Conservation (phyloP, 2,888 invertebrate species). For the Harpagoxenus sublaevis region DNA sequence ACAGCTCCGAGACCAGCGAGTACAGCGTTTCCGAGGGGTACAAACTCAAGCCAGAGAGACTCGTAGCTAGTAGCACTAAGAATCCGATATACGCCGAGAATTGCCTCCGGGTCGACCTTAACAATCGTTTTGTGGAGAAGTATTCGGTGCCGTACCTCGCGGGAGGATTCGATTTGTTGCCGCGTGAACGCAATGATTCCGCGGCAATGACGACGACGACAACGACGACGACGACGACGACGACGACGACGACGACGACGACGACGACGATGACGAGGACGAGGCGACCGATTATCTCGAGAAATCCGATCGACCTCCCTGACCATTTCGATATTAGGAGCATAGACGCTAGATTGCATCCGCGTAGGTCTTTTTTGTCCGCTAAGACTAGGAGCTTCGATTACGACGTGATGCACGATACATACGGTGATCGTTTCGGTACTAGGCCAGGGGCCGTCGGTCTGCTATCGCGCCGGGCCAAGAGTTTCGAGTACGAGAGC, state of each 20-base stretch:
- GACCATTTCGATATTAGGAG: constrained; percentile 71
- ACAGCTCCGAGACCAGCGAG: constrained; percentile 84
- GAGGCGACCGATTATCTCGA: constrained; percentile 51
- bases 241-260: constrained; percentile 48
- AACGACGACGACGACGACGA: constrained; percentile 24
- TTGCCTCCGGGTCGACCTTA: constrained; percentile 81
- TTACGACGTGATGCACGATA: constrained; percentile 78
- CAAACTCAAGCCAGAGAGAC: constrained; percentile 80
- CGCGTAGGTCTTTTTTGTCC: constrained; percentile 76
- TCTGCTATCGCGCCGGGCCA: constrained; percentile 76
- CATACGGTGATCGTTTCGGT: constrained; percentile 69
- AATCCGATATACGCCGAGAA: constrained; percentile 83
- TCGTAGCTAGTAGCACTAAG: constrained; percentile 69
- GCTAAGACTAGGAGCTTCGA: constrained; percentile 84
- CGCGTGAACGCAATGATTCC: constrained; percentile 54
- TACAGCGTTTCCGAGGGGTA: constrained; percentile 82
- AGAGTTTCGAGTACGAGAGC: constrained; percentile 84
- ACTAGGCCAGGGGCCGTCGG: constrained; percentile 63
- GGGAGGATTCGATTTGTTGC: constrained; percentile 59
- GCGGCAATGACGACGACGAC: constrained; percentile 13
- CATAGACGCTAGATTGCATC: constrained; percentile 73
- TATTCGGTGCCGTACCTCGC: constrained; percentile 68
- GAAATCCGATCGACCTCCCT: constrained; percentile 55
- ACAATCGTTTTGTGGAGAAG: constrained; percentile 78
- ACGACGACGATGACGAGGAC: constrained; percentile 40